These are phyloP conservation scores for Poliocrania exsul DNA, from an alignment of 2,797 vertebrate genomes.

Conservation along the genomic window DNA sequence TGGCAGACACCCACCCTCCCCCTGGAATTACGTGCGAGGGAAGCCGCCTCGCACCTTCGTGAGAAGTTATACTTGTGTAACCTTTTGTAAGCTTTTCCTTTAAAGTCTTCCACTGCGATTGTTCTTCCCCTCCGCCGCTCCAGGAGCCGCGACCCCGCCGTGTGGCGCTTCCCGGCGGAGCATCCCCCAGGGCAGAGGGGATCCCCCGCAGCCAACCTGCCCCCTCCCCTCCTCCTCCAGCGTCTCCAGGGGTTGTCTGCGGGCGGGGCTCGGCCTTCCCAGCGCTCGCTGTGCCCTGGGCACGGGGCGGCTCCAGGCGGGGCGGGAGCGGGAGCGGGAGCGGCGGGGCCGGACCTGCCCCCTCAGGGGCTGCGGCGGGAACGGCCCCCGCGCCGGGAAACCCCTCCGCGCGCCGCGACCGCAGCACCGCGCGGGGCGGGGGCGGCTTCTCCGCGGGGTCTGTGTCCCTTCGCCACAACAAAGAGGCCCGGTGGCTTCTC, in stretches of 20 bases:
- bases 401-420: fast-evolving
- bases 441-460: too few relatives aligned
- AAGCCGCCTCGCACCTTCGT: not conserved
- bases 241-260: not conserved
- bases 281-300: too few relatives aligned
- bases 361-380: not conserved
- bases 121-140: not conserved
- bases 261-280: not conserved
- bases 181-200: not conserved
- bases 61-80: too few relatives aligned
- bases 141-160: too few relatives aligned
- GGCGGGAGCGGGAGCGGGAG: too few relatives aligned
- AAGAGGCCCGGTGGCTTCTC: not conserved
- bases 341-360: not conserved
- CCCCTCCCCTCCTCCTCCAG: not conserved
- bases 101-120: fast-evolving
- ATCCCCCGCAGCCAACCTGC: fast-evolving
- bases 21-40: not conserved
- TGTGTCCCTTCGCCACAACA: not conserved
- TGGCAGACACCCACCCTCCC: too few relatives aligned
- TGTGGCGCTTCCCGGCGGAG: not conserved
- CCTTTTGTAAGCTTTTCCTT: not conserved
- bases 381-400: not conserved
- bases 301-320: too few relatives aligned
- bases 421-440: not conserved